Evolutionary conservation across 2,113 vertebrate species (phyloP).

Genomic region (Odocoileus virginianus): DNA sequence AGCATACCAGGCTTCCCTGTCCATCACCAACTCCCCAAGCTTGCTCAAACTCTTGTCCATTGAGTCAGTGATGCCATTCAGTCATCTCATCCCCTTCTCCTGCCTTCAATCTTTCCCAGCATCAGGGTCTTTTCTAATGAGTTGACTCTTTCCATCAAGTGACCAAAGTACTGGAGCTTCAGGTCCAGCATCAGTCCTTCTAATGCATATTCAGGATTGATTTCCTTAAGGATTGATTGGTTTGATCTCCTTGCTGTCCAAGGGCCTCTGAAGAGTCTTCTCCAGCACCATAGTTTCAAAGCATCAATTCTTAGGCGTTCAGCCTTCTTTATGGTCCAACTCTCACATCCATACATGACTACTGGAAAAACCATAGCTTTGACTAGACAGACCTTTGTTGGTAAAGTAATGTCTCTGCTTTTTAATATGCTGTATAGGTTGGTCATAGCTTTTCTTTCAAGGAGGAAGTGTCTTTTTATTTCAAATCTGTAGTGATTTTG

Average conservation of each 20-base stretch:
- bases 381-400: neutral
- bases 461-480: neutral
- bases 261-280: neutral
- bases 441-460: neutral
- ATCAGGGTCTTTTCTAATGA: neutral
- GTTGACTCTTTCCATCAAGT: neutral
- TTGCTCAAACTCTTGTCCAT: neutral
- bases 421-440: neutral
- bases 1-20: neutral
- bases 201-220: neutral
- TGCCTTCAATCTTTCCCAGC: neutral
- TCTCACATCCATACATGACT: neutral
- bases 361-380: neutral
- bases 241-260: neutral
- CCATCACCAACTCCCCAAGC: neutral
- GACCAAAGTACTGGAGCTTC: neutral
- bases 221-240: neutral
- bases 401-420: neutral
- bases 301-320: neutral
- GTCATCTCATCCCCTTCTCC: neutral
- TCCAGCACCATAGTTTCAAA: neutral
- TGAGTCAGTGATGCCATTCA: neutral
- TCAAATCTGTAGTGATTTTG: neutral
- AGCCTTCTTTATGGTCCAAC: neutral
- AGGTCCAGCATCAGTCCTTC: neutral